Evolutionary conservation across 1,140 invertebrate species (phyloP), one percentile per base, ranked within the genome.

Genomic region (Drosophila punjabiensis): DNA sequence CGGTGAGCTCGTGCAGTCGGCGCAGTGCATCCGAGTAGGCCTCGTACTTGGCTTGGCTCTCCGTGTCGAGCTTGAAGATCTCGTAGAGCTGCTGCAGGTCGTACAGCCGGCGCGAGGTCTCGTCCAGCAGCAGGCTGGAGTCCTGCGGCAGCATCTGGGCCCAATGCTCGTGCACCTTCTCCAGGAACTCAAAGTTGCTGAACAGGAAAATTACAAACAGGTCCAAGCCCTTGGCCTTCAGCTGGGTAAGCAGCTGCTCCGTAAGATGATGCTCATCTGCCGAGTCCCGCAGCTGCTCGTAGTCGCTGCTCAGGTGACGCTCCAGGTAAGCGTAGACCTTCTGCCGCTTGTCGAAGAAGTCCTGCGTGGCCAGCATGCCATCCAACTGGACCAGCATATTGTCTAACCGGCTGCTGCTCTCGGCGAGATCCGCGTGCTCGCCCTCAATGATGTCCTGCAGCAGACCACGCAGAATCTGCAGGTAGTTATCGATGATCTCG

Each of bases 131-230:
- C 18, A 83, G 20, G n/a, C 64, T 74, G 28, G 70, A 53, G 14
- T 76, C 48, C 45, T 82, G 68, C 7, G 90, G 91, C 52, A 92
- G 14, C 52, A 92, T 48, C 8, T 62, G 61, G 1, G 37, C 13
- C 91, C 90, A 92, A 10, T 91, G 79, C 18, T 76, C 58, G 45
- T 92, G 91, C 13, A 92, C 71, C 28, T 77, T 68, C 18, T 92
- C 91, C 11, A 92, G 41, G 13, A 92, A 92, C 45, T 92, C 91
- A 56, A 92, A 92, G 60, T 92, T 92, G 58, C 91, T 92, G 16
- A 92, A 92, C 16, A 92, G 50, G 68, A 92, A 92, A 28, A 87
- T 85, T 11, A 92, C 83, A 32, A 92, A 88, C 9, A 92, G 60
- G 58, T 92, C 91, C 16, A 92, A 30, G 0, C 91, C 91, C 28